Base-by-base conservation (phyloP, 2,797 vertebrate species). In the Sebastiscus tertius region DNA sequence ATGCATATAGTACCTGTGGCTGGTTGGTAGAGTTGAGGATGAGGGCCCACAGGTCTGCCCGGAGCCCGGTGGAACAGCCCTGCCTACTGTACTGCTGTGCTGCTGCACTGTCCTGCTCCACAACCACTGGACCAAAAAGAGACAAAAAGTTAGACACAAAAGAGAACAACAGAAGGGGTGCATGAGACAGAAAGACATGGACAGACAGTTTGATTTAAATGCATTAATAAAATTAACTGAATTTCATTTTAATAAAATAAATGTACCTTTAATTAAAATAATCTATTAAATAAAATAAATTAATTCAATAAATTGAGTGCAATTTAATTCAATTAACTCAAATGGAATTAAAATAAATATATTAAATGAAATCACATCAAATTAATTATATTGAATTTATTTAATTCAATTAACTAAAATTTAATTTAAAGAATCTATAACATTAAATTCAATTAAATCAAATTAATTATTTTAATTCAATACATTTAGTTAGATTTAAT, bases 1-100 rank as follows among this genome's bases (percentile, higher is more conserved):
- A 46, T 46, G 42, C 42, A 46, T 46, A 8, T n/a, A 2, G 16
- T 85, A 99, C 98, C 97, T 98, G 98, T 8, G 97, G 96, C 80
- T 98, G 97, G 90, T 97, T 97, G 31, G 96, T 97, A 82, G 97
- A 94, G 89, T 98, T 99, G 22, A 99, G 94, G 85, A 98, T 97
- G 88, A 99, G 97, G 16, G 97, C 96, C 98, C 98, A 99, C 61
- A 99, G 89, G 61, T 98, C 97, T 1, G 98, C 97, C 65, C 98
- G 94, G 33, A 99, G 96, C 2, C 97, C 97, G 0, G 96, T 99
- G 72, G 98, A 97, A 64, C 97, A 99, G 72, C 99, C 99, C 92
- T 97, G 98, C 49, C 98, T 96, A 92, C 98, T 94, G 84, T 99
- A 99, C 78, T 99, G 98, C 85, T 99, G 98, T 13, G 98, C 98